A percentile compares a stretch with the other conserved stretches of the same genome.
phyloP scores from a whole-genome alignment of 2,888 invertebrate genomes.

The Drosophila rubida region DNA sequence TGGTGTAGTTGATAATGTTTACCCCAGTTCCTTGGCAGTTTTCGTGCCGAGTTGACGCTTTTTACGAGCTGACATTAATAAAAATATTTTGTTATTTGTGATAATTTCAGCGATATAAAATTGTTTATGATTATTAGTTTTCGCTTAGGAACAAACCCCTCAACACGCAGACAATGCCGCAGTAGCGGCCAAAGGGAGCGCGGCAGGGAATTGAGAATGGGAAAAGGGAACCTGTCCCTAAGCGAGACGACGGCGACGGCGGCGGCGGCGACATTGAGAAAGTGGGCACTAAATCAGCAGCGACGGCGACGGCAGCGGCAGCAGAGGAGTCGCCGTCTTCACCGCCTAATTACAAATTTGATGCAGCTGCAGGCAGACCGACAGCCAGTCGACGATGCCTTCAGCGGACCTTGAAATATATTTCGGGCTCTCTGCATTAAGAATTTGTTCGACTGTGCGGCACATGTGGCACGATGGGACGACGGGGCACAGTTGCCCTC shows the following conservation, averaged over 20 bases:
- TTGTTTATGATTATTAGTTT: constrained; percentile 68
- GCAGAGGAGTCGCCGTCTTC: constrained; percentile 46
- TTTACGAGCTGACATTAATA: constrained; percentile 53
- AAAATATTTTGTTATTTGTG: constrained; percentile 66
- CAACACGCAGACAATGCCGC: constrained; percentile 6
- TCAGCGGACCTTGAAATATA: constrained; percentile 63
- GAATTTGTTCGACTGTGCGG: constrained; percentile 64
- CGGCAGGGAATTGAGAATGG: background rate
- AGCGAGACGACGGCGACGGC: constrained; percentile 16
- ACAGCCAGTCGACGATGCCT: constrained; percentile 42
- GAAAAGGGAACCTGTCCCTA: constrained; percentile 34
- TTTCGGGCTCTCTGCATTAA: constrained; percentile 40
- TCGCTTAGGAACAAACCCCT: constrained; percentile 43
- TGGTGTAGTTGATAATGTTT: background rate
- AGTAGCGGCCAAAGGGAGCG: background rate
- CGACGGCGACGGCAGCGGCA: constrained; percentile 6
- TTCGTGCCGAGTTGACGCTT: constrained; percentile 36
- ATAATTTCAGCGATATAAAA: constrained; percentile 63
- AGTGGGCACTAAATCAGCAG: constrained; percentile 61
- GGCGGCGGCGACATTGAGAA: constrained; percentile 64
- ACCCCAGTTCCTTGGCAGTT: constrained; percentile 8
- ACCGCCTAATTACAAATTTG: constrained; percentile 63
- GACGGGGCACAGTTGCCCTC: constrained; percentile 41
- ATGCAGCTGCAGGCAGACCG: constrained; percentile 67
- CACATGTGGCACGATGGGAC: constrained; percentile 49